Evolutionary conservation across 2,113 vertebrate genomes (phyloP).

Genomic region (Carassius auratus): DNA sequence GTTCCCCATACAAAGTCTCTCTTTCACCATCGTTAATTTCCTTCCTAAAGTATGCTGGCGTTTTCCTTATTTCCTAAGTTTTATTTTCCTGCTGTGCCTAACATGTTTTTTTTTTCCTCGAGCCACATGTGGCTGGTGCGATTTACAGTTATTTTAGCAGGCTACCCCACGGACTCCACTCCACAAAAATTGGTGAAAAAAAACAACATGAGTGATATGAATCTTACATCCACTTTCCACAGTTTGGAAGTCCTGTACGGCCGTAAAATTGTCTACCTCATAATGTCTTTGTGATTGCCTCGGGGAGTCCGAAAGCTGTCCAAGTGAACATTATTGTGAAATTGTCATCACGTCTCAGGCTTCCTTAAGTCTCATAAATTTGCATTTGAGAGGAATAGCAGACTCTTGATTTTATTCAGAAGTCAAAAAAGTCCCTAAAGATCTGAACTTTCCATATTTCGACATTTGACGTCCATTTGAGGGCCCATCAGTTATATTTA

Average conservation of each 20-base stretch:
- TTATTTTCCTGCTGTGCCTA: constrained; percentile 31
- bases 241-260: not conserved
- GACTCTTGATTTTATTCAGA: constrained; percentile 57
- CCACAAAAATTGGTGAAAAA: constrained; percentile 2
- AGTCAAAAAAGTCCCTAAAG: not conserved
- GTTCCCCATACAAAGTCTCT: constrained; percentile 10
- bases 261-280: constrained; percentile 21
- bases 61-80: constrained; percentile 20
- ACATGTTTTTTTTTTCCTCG: constrained; percentile 12
- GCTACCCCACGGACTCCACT: not conserved
- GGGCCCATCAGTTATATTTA: not conserved
- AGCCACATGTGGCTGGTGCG: constrained; percentile 4
- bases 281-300: constrained; percentile 23
- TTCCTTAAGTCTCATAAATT: constrained; percentile 14
- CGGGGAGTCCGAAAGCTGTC: constrained; percentile 8
- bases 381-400: constrained; percentile 49
- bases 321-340: constrained; percentile 10
- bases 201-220: not conserved
- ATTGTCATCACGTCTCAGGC: constrained; percentile 29
- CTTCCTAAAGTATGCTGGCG: not conserved
- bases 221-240: constrained; percentile 5
- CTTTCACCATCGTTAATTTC: constrained; percentile 36
- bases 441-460: constrained; percentile 7
- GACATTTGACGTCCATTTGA: not conserved
- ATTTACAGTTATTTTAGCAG: constrained; percentile 25